Base-by-base conservation (phyloP, 35 echinoderm and acorn worm species). In the Apostichopus japonicus region DNA sequence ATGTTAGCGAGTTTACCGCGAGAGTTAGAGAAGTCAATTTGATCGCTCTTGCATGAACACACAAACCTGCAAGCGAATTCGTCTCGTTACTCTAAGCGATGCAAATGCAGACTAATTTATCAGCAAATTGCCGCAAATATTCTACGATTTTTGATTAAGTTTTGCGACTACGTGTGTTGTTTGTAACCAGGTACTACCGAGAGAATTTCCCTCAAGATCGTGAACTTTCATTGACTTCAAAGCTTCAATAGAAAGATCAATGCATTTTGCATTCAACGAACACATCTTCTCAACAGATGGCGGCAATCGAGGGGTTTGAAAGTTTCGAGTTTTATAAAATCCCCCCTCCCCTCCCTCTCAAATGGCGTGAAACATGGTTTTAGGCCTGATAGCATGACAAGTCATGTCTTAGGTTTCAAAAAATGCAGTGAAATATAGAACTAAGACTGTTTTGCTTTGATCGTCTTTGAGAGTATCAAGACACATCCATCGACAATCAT, bases 41-140 rank as follows among this genome's bases (percentile, higher is more conserved):
- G 71, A 75, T 19, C 71, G 6, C 71, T 7, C 16, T n/a, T 75
- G 22, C 71, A 7, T 23, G 57, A 61, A 61, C 17, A n/a, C 17
- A 75, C 71, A 19, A 19, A 75, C 71, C 17, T 7, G 1, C 71
- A 19, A 75, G 33, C 33, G 33, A 75, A 0, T 19, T 21, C 15
- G 22, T 14, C 71, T 19, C 71, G 22, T 21, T 75, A 6, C 71
- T 19, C 71, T 19, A 6, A 75, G 71, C 71, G 71, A 14, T 75
- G 71, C n/a, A 23, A 75, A n/a, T 19, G 6, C 71, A 75, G 71
- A 75, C 71, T 75, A 75, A 75, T 75, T 75, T 75, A 75, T 75
- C 21, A 23, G n/a, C 17, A 75, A 75, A 7, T 75, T 75, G 71
- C 71, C n/a, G 16, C 11, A 67, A 67, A 67, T 17, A 67, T 67